Evolutionary conservation across 2,113 vertebrate species (phyloP).

Genomic region (Pyxicephalus adspersus): DNA sequence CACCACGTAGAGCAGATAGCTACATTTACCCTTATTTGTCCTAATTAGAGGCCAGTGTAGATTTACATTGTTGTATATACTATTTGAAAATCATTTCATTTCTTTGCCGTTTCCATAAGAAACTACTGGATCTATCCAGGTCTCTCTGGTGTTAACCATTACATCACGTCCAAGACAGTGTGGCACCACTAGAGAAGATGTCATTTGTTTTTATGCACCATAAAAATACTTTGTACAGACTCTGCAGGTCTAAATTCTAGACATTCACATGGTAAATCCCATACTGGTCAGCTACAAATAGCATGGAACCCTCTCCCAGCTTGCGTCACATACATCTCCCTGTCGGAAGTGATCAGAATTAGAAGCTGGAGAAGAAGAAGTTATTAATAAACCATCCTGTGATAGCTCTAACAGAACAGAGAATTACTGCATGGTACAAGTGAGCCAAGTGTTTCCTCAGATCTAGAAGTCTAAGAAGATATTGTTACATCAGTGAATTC

Average conservation of each 20-base stretch:
- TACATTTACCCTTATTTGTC: too few relatives aligned
- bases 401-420: slow-evolving; percentile 10
- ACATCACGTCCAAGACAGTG: slow-evolving; percentile 9
- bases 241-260: slow-evolving; percentile 41
- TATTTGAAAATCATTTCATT: too few relatives aligned
- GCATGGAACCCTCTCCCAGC: slow-evolving; percentile 28
- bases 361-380: slow-evolving; percentile 23
- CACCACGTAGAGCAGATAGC: too few relatives aligned
- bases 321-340: slow-evolving; percentile 36
- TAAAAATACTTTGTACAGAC: slow-evolving; percentile 54
- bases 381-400: slow-evolving; percentile 23
- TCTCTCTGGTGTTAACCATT: slow-evolving; percentile 8
- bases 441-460: too few relatives aligned
- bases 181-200: slow-evolving; percentile 29
- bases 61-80: too few relatives aligned
- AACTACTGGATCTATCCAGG: not conserved
- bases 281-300: slow-evolving; percentile 49
- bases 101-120: not conserved
- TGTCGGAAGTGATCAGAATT: slow-evolving; percentile 43
- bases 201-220: slow-evolving; percentile 12
- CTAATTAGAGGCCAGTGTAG: too few relatives aligned
- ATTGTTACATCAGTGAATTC: too few relatives aligned
- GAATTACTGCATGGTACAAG: not conserved
- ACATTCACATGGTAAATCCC: slow-evolving; percentile 40
- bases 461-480: too few relatives aligned